Base-by-base conservation (phyloP, 2,113 vertebrate genomes). In the Puma concolor region DNA sequence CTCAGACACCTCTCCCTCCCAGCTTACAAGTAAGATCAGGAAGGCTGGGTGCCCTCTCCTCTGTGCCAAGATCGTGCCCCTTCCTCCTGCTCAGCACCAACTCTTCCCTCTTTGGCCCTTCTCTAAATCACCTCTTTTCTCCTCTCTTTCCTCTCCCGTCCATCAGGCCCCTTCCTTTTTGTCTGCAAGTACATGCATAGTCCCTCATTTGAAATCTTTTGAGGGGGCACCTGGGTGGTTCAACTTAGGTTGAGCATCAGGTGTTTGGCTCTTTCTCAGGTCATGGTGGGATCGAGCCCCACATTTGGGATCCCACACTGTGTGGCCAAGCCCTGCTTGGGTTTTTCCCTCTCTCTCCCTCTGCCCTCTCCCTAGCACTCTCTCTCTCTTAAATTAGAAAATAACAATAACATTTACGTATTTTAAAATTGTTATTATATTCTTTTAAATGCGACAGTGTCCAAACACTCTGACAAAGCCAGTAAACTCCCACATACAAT, bases 31-130 rank as follows among this genome's bases (percentile, higher is more conserved):
- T 1, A 19, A 50, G 66, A 57, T 23, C 14, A n/a, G 41, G n/a
- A n/a, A 36, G 17, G n/a, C 15, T 0, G n/a, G 1, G 4, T 0
- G 2, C 6, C 25, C 13, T 8, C 8, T 16, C 50, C 38, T 16
- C 33, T 44, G 66, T 38, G 10, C 4, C 7, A 36, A 7, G 23
- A 76, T 6, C 17, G 17, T 31, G 11, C 31, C 31, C 84, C 27
- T 48, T 14, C 25, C 5, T 27, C n/a, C 50, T 16, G 31, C 67
- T 81, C 64, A 2, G n/a, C 4, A 4, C n/a, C 5, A 44, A 36
- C 4, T 9, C 38, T 74, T 63, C 36, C 38, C 2, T 77, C 33
- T 44, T 80, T 25, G 16, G 11, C 13, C 0, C 3, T n/a, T 48
- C 7, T 11, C 84, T 92, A 60, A 72, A 36, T 89, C 13, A 72